Evolutionary conservation across 2,797 vertebrate genomes (phyloP).

Genomic region (Carduelis carduelis): DNA sequence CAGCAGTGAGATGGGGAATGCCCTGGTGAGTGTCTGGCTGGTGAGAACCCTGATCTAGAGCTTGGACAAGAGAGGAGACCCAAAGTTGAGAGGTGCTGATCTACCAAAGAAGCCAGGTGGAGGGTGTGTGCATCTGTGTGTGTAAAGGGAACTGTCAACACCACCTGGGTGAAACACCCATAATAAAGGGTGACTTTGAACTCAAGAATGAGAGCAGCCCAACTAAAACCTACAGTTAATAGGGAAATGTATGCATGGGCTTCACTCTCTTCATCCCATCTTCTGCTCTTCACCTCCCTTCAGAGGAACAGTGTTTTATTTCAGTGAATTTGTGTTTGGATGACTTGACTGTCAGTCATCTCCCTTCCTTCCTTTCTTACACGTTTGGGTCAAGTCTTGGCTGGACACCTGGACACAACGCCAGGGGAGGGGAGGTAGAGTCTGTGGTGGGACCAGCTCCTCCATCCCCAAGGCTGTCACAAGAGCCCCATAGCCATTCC

Average conservation of each 20-base stretch:
- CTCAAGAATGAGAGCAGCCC: neutral
- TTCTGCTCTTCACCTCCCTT: neutral
- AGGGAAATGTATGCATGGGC: neutral
- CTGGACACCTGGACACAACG: neutral
- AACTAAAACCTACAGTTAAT: neutral
- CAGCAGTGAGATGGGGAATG: neutral
- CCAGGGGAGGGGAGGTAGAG: rapidly evolving
- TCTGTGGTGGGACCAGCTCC: neutral
- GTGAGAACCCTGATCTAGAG: neutral
- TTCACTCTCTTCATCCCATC: neutral
- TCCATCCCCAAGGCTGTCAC: neutral
- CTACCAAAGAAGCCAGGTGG: neutral
- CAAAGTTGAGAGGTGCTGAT: neutral
- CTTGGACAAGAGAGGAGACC: neutral
- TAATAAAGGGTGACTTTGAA: neutral
- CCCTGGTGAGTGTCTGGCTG: neutral
- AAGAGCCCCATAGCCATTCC: rapidly evolving
- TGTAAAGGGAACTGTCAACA: neutral
- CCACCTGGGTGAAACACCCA: neutral
- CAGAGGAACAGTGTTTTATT: neutral
- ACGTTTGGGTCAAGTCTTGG: neutral
- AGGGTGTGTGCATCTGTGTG: neutral
- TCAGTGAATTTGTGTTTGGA: neutral
- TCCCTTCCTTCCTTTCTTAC: neutral
- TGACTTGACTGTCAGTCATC: neutral